These are phyloP conservation scores for Knipowitschia caucasica DNA, from an alignment of 2,797 vertebrate genomes.

Conservation along the genomic window DNA sequence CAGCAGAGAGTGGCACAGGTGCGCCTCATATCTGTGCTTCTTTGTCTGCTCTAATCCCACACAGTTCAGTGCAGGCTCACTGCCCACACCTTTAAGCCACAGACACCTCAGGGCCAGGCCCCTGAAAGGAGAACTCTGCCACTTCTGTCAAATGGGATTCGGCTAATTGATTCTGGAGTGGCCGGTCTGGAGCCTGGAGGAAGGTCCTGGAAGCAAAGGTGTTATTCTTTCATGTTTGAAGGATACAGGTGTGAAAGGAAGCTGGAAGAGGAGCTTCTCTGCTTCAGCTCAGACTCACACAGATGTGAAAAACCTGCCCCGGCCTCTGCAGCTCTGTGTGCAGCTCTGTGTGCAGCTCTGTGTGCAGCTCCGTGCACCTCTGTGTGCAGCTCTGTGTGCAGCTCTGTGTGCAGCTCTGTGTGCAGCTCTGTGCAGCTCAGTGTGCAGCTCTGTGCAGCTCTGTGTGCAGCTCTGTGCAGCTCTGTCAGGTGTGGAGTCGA, in stretches of 20 bases:
- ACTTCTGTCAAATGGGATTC: constrained; percentile 80
- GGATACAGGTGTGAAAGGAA: constrained; percentile 43
- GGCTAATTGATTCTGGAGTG: constrained; percentile 82
- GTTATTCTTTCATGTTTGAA: constrained; percentile 20
- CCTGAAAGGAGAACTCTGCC: constrained; percentile 66
- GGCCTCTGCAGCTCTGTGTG: too few species aligned
- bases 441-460: constrained; percentile 18
- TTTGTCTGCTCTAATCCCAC: constrained; percentile 79
- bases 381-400: too few species aligned
- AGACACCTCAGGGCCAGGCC: constrained; percentile 67
- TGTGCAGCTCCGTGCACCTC: constrained; percentile 17
- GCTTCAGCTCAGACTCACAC: constrained; percentile 37
- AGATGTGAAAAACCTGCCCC: constrained; percentile 47
- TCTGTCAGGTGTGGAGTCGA: constrained; percentile 75
- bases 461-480: constrained; percentile 34
- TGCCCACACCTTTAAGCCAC: constrained; percentile 59
- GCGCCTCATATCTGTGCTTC: constrained; percentile 67
- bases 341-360: constrained; percentile 64
- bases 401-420: constrained; percentile 48
- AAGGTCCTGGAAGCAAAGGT: constrained; percentile 24
- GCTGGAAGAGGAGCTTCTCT: constrained; percentile 23
- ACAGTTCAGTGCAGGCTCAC: constrained; percentile 54
- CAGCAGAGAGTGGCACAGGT: constrained; percentile 70
- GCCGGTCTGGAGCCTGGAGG: constrained; percentile 53
- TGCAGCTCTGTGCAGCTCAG: constrained; percentile 61